Evolutionary conservation across 2,888 invertebrate genomes (phyloP).

Genomic region (Cephonodes hylas): DNA sequence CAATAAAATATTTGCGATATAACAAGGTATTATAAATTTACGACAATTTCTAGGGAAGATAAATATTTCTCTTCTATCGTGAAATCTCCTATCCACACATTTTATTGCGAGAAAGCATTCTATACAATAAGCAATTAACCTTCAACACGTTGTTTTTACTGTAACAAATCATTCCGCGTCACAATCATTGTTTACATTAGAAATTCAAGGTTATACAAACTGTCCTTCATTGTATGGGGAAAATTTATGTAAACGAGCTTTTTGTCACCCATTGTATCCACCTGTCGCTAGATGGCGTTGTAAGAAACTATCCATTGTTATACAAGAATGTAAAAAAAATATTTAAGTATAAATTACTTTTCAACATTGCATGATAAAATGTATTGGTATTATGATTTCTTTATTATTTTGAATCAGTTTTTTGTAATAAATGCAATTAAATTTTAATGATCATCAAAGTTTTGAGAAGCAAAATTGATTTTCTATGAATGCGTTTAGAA

Average conservation of each 20-base stretch:
- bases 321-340: background rate
- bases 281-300: conserved; percentile 60
- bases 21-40: no score
- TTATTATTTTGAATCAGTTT: background rate
- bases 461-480: no score
- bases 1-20: no score
- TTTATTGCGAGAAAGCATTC: background rate
- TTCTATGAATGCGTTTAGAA: no score
- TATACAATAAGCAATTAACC: background rate
- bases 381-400: background rate
- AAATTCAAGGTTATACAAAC: conserved; percentile 34
- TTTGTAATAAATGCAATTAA: background rate
- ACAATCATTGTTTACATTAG: conserved; percentile 8
- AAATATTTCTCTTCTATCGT: background rate
- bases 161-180: background rate
- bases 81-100: background rate
- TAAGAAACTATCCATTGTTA: conserved; percentile 13
- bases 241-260: conserved; percentile 27
- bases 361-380: background rate
- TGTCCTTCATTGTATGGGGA: conserved; percentile 16
- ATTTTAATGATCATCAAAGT: background rate
- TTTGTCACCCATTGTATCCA: conserved; percentile 63
- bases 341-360: background rate
- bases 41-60: no score
- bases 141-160: background rate